These are phyloP conservation scores for Drosophila pseudoananassae DNA, from an alignment of 1,140 invertebrate species.

Conservation along the genomic window DNA sequence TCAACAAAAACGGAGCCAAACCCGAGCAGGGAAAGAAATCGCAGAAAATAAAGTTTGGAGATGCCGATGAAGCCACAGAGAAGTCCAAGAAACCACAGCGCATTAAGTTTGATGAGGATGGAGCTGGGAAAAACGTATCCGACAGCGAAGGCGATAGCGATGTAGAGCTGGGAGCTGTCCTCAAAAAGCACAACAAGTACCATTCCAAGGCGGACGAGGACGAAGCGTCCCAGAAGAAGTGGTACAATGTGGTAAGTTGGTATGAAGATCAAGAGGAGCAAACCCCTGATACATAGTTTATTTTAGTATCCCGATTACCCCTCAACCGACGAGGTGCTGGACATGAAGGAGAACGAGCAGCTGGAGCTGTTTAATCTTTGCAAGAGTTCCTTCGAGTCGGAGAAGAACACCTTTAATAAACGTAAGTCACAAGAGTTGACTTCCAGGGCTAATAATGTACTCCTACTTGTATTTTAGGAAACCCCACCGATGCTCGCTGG, in stretches of 20 bases:
- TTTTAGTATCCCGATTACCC: conserved; percentile 70
- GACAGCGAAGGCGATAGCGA: conserved; percentile 53
- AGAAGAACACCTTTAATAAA: conserved; percentile 61
- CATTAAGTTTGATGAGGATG: conserved; percentile 70
- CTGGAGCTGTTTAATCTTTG: conserved; percentile 75
- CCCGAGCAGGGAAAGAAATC: conserved; percentile 28
- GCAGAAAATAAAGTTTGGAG: conserved; percentile 27
- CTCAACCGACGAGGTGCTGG: conserved; percentile 69
- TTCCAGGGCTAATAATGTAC: not conserved
- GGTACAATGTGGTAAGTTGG: conserved; percentile 76
- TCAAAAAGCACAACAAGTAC: conserved; percentile 42
- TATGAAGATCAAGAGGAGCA: not conserved
- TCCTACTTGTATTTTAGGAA: conserved; percentile 40
- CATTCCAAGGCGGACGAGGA: conserved; percentile 56
- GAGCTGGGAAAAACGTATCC: conserved; percentile 24
- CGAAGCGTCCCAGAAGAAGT: conserved; percentile 69
- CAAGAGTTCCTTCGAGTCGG: conserved; percentile 68
- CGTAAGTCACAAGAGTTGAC: conserved; percentile 39
- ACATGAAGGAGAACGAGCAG: conserved; percentile 81
- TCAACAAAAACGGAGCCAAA: conserved; percentile 30
- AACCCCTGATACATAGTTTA: not conserved
- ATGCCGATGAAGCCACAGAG: conserved; percentile 14
- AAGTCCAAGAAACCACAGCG: conserved; percentile 60
- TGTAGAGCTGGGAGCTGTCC: conserved; percentile 19
- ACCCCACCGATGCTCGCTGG: conserved; percentile 86